Conservation (phyloP, 1,140 invertebrate genomes). For the Cyphomyrmex costatus region DNA sequence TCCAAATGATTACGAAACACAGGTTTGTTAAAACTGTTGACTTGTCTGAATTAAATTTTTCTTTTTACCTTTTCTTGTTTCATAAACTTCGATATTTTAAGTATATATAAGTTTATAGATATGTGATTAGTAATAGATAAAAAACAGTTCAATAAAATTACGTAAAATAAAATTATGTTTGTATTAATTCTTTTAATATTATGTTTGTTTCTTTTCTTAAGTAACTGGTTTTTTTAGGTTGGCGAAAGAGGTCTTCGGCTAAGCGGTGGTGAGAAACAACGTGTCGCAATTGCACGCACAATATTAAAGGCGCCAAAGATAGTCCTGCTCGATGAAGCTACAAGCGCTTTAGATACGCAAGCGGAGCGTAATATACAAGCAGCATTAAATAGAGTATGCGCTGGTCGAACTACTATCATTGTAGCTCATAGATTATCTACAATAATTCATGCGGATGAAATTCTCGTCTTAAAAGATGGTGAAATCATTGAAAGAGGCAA, state of each 20-base stretch:
- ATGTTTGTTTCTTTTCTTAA: conserved; percentile 20
- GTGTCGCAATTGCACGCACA: conserved; percentile 97
- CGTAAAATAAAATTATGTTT: too few relatives aligned
- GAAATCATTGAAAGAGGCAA: conserved; percentile 96
- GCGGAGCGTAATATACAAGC: conserved; percentile 95
- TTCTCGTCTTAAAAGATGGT: conserved; percentile 96
- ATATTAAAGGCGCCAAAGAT: conserved; percentile 95
- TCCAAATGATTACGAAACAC: conserved; percentile 95
- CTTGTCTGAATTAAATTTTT: background rate
- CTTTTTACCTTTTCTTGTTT: background rate
- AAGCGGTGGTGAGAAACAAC: conserved; percentile 97
- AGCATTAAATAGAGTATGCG: conserved; percentile 92
- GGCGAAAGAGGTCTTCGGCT: conserved; percentile 93
- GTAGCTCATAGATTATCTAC: conserved; percentile 97
- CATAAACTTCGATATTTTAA: background rate
- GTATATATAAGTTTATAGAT: background rate
- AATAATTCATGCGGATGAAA: conserved; percentile 97
- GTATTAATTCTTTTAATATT: background rate
- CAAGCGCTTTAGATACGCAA: conserved; percentile 94
- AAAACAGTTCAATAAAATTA: background rate
- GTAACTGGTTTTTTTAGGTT: conserved; percentile 77
- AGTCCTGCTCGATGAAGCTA: conserved; percentile 96
- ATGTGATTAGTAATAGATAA: background rate
- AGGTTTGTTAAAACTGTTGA: conserved; percentile 85
- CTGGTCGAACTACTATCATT: conserved; percentile 96